Percentiles rank a stretch among this genome's conserved stretches.
phyloP scores from a whole-genome alignment of 2,797 vertebrate genomes.

The Amblyopsis hoosieri region DNA sequence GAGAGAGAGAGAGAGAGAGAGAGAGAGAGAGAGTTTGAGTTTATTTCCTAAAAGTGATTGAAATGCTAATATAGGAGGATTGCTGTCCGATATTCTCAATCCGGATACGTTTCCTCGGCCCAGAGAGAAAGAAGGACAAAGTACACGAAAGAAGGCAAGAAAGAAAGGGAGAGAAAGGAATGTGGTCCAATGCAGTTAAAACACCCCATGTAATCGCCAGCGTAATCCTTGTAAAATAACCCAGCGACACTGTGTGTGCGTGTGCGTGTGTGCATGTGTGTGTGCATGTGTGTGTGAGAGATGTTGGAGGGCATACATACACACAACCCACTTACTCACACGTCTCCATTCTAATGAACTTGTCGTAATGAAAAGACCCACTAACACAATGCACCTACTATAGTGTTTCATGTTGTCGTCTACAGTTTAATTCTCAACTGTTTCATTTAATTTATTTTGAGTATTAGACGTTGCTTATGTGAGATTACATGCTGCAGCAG shows the following conservation, averaged over 20 bases:
- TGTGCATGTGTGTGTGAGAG: constrained; percentile 16
- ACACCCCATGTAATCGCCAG: constrained; percentile 60
- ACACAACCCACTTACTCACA: background rate
- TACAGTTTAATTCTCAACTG: constrained; percentile 12
- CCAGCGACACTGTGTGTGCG: constrained; percentile 36
- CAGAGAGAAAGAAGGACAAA: constrained; percentile 35
- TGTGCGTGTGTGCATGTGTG: constrained; percentile 2
- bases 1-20: constrained; percentile 18
- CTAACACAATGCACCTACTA: constrained; percentile 1
- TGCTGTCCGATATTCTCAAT: constrained; percentile 44
- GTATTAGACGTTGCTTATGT: constrained; percentile 4
- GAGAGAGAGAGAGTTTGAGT: constrained; percentile 57
- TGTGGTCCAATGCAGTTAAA: constrained; percentile 70
- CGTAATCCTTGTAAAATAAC: constrained; percentile 73
- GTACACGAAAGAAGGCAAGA: constrained; percentile 36
- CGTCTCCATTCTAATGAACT: constrained; percentile 24
- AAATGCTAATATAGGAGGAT: constrained; percentile 70
- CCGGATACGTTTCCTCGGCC: constrained; percentile 53
- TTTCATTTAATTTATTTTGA: constrained; percentile 8
- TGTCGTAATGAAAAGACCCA: constrained; percentile 14
- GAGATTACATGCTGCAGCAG: background rate
- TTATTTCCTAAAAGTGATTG: constrained; percentile 70
- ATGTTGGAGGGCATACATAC: background rate
- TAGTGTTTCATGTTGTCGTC: background rate
- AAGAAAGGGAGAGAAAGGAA: constrained; percentile 51